Evolutionary conservation across 1,140 invertebrate genomes (phyloP).

Genomic region (Drosophila paulistorum): DNA sequence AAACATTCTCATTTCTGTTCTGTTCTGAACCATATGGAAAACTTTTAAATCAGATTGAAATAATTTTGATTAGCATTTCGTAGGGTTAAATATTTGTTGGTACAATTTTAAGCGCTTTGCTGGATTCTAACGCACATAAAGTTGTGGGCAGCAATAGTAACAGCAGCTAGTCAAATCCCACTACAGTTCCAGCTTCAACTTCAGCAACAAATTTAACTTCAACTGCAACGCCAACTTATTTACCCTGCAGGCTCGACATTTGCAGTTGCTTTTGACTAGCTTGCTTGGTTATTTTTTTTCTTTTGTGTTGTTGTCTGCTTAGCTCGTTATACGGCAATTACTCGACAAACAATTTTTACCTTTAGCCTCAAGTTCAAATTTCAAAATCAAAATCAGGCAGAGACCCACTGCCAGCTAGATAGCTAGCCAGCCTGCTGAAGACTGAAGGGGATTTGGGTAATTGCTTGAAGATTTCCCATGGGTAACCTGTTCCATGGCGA

Average conservation of each 20-base stretch:
- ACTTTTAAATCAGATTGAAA: no score
- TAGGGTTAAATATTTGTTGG: conserved; percentile 4
- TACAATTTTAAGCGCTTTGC: conserved; percentile 23
- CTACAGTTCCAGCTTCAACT: conserved; percentile 34
- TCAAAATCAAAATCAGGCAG: conserved; percentile 74
- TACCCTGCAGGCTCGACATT: conserved; percentile 51
- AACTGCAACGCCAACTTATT: conserved; percentile 58
- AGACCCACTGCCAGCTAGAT: conserved; percentile 8
- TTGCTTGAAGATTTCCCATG: conserved; percentile 76
- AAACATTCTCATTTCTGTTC: no score
- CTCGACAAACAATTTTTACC: conserved; percentile 81
- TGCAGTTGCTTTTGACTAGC: conserved; percentile 29
- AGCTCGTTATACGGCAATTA: conserved; percentile 78
- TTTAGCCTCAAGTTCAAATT: conserved; percentile 82
- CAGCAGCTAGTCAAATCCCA: conserved; percentile 19
- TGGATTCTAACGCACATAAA: conserved; percentile 49
- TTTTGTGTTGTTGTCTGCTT: conserved; percentile 14
- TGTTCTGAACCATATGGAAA: no score
- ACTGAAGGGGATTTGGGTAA: conserved; percentile 53
- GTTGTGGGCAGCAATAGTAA: conserved; percentile 42
- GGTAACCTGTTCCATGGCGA: conserved; percentile 71
- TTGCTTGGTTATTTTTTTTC: background rate
- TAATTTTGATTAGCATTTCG: background rate
- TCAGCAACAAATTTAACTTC: conserved; percentile 45
- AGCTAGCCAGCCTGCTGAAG: background rate